Evolutionary conservation across 53 echinoderm and acorn worm genomes (phyloP).

Genomic region (Arbacia lixula): DNA sequence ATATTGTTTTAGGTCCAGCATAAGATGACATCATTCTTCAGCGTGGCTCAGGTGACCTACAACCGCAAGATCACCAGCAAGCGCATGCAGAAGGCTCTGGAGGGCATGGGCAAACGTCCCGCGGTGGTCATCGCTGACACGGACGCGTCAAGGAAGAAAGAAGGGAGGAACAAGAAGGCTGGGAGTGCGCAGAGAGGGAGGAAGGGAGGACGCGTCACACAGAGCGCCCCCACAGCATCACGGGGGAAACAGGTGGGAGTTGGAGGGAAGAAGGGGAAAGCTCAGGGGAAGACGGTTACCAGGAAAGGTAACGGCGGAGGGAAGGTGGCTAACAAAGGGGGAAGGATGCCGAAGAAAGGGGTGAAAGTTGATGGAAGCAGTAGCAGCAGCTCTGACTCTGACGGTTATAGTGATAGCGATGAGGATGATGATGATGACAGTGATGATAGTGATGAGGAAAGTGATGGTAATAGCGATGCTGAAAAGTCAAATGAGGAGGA

Average conservation of each 20-base stretch:
- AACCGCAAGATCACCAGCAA: slow-evolving; percentile 75
- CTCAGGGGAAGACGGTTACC: background rate
- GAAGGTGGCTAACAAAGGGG: too few relatives aligned
- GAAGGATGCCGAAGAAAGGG: too few relatives aligned
- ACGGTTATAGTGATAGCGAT: too few relatives aligned
- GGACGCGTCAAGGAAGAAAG: background rate
- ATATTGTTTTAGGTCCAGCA: slow-evolving; percentile 66
- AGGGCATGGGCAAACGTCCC: slow-evolving; percentile 54
- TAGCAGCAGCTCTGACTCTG: too few relatives aligned
- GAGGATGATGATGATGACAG: too few relatives aligned
- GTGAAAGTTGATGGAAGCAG: too few relatives aligned
- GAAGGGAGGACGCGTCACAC: too few relatives aligned
- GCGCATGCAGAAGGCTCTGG: slow-evolving; percentile 73
- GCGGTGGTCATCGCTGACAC: background rate
- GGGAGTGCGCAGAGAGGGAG: slow-evolving; percentile 4
- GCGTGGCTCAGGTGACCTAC: slow-evolving; percentile 33
- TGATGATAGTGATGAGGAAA: slow-evolving; percentile 44
- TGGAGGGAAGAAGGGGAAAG: too few relatives aligned
- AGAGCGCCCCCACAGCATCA: too few relatives aligned
- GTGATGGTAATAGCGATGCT: background rate
- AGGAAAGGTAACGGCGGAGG: background rate
- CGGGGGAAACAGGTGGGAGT: too few relatives aligned
- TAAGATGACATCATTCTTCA: slow-evolving; percentile 81
- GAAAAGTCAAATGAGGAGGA: slow-evolving; percentile 23
- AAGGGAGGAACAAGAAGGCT: background rate